Evolutionary conservation across 1,140 invertebrate genomes (phyloP).

Genomic region (Brachionus calyciflorus): DNA sequence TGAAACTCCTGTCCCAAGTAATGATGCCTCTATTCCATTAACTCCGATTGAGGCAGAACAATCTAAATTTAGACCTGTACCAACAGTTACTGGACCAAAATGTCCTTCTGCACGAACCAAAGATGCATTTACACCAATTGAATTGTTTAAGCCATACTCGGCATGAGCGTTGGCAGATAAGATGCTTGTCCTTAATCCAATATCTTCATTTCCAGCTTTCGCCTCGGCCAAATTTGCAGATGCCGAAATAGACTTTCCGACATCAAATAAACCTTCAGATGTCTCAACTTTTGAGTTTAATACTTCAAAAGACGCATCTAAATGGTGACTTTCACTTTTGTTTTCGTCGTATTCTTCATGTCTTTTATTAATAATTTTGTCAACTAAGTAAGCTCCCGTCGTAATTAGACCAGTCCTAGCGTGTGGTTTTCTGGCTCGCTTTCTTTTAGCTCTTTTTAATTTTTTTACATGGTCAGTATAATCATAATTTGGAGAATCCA

Average conservation of each 20-base stretch:
- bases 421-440: background rate
- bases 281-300: background rate
- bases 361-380: background rate
- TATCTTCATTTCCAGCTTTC: constrained; percentile 32
- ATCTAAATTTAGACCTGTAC: constrained; percentile 15
- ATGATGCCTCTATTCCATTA: constrained; percentile 4
- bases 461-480: too few relatives aligned
- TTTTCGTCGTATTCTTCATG: constrained; percentile 9
- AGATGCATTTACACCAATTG: constrained; percentile 29
- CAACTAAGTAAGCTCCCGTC: background rate
- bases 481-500: too few relatives aligned
- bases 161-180: constrained; percentile 11
- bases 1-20: background rate
- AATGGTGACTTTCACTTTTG: background rate
- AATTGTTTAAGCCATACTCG: constrained; percentile 38
- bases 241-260: background rate
- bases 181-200: background rate
- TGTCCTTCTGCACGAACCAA: constrained; percentile 32
- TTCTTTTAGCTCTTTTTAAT: background rate
- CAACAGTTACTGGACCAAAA: constrained; percentile 16
- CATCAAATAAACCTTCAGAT: background rate
- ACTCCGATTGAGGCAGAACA: background rate
- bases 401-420: constrained; percentile 20
- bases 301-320: background rate
- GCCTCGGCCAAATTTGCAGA: background rate